Base-by-base conservation (phyloP, 2,113 vertebrate genomes). In the Arizona elegans region DNA sequence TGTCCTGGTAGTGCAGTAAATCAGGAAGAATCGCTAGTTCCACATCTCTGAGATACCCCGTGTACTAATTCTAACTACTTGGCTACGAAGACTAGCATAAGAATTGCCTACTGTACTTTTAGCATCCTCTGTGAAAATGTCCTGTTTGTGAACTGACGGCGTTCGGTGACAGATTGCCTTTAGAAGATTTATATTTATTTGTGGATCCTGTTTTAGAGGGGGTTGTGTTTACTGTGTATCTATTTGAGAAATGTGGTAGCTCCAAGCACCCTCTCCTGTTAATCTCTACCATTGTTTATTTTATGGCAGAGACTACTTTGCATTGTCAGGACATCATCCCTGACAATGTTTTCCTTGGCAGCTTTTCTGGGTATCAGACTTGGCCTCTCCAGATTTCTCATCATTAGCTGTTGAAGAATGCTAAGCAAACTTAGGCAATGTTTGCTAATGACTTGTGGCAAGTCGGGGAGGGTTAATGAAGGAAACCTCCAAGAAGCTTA, bases 271-370 rank as follows among this genome's bases (percentile, higher is more conserved):
- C 95, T 95, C 96, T 93, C 95, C 92, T 95, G 96, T 1, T 24
- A 93, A 89, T 96, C 92, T 92, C 89, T 90, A 94, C 94, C 94
- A 92, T 94, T 96, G 95, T 97, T 97, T 97, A 93, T 95, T 97
- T 96, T 96, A 93, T 95, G 93, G 93, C 94, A 95, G 95, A 87
- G 26, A 95, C 94, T 96, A 90, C 95, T 97, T 95, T 96, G 96
- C 86, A 97, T 96, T 96, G 96, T 96, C 94, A 94, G 96, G 95
- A 95, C 94, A 95, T 93, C 0, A 0, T 95, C 91, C 90, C 88
- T 88, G 91, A 96, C 95, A 96, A 58, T 97, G 94, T 97, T 97
- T 96, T 94, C 54, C 93, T 97, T 97, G 97, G 97, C 96, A 96
- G 90, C 94, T 54, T 7, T 70, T 95, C 8, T 0, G 58, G 95